These are phyloP conservation scores for Dendronephthya gigantea DNA, from an alignment of 64 coral and sea anemone genomes.

Conservation along the genomic window DNA sequence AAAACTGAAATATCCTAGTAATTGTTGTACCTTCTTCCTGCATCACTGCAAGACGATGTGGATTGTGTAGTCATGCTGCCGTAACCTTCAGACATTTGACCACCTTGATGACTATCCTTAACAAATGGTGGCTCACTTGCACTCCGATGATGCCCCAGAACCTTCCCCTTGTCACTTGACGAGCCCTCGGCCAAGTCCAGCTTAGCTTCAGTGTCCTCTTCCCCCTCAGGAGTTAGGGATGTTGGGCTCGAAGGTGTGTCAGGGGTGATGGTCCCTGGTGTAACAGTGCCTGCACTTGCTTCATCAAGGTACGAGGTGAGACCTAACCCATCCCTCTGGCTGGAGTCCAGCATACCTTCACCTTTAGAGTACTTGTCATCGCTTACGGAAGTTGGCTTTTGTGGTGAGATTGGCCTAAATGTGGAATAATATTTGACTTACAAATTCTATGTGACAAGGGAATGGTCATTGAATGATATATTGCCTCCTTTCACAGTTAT, in stretches of 20 bases:
- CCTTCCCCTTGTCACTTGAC: neutral
- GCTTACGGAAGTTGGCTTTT: neutral
- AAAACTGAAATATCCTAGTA: neutral
- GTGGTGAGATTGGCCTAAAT: neutral
- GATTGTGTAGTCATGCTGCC: neutral
- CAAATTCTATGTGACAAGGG: too few relatives aligned
- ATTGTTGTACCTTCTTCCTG: neutral
- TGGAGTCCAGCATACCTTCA: neutral
- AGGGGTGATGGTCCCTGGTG: neutral
- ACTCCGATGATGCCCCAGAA: neutral
- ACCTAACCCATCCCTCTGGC: neutral
- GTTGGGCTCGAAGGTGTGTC: neutral
- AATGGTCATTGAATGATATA: too few relatives aligned
- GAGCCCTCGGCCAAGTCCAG: constrained; percentile 6
- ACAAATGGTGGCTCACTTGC: neutral
- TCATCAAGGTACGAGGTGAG: neutral
- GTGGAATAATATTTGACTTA: neutral
- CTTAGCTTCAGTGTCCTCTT: neutral
- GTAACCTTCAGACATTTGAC: neutral
- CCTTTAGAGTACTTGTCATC: neutral
- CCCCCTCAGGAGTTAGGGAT: neutral
- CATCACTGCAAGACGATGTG: neutral
- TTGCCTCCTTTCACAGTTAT: too few relatives aligned
- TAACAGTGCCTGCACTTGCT: neutral
- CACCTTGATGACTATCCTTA: neutral